Evolutionary conservation across 2,797 vertebrate genomes (phyloP).

Genomic region (Poeciliopsis presidionis): DNA sequence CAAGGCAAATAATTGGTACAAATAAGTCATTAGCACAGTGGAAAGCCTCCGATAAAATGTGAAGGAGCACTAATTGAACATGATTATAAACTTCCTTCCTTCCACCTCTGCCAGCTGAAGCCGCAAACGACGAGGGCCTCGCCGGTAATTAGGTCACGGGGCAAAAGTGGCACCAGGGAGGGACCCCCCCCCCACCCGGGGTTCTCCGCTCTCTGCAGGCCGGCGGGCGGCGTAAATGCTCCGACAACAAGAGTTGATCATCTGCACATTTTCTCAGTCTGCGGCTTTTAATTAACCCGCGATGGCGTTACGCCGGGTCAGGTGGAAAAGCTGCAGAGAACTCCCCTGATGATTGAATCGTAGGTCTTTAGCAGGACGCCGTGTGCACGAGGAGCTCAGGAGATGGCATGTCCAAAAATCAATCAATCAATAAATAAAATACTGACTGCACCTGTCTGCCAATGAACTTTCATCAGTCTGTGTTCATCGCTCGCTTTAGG

Average conservation of each 20-base stretch:
- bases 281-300: conserved; percentile 2
- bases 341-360: not conserved
- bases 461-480: not conserved
- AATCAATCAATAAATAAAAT: not conserved
- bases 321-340: conserved; percentile 9
- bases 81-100: conserved; percentile 81
- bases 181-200: conserved; percentile 28
- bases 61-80: conserved; percentile 84
- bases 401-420: not conserved
- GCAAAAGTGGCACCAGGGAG: conserved; percentile 51
- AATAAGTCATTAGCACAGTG: conserved; percentile 83
- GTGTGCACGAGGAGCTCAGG: not conserved
- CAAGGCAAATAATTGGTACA: conserved; percentile 86
- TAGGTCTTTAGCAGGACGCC: not conserved
- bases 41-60: conserved; percentile 77
- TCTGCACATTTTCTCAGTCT: conserved; percentile 1
- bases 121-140: conserved; percentile 69
- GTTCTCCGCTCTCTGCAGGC: conserved; percentile 18
- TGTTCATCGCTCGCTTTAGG: not conserved
- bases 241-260: conserved; percentile 10
- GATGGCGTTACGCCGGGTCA: not conserved
- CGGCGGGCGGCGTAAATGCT: conserved; percentile 8
- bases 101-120: conserved; percentile 76
- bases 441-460: not conserved
- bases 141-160: conserved; percentile 73